Percentiles rank a stretch among this genome's conserved stretches.
phyloP scores from a whole-genome alignment of 2,888 invertebrate genomes.

The Anoplius nigerrimus region DNA sequence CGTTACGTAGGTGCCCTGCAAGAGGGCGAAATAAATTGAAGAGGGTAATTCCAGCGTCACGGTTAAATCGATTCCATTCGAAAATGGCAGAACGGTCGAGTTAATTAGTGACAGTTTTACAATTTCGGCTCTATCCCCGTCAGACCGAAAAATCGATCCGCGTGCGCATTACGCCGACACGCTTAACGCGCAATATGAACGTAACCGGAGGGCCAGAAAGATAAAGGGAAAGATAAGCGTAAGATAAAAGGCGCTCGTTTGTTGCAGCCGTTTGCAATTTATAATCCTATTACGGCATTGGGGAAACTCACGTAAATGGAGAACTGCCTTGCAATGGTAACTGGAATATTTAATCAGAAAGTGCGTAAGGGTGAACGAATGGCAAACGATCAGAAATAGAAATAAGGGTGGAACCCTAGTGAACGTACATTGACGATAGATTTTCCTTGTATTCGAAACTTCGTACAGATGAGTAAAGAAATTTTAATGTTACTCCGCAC shows the following conservation, averaged over 20 bases:
- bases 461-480: too few relatives aligned
- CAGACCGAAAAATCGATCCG: too few relatives aligned
- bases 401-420: too few relatives aligned
- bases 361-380: neutral
- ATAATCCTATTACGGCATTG: slow-evolving; percentile 56
- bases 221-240: slow-evolving; percentile 10
- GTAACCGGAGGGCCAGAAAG: neutral
- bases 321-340: slow-evolving; percentile 24
- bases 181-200: too few relatives aligned
- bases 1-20: slow-evolving; percentile 18
- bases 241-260: slow-evolving; percentile 44
- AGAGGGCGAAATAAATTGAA: slow-evolving; percentile 25
- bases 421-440: too few relatives aligned
- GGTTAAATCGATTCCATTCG: slow-evolving; percentile 43
- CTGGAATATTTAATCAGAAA: slow-evolving; percentile 32
- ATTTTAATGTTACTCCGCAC: too few relatives aligned
- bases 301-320: slow-evolving; percentile 52
- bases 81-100: slow-evolving; percentile 17
- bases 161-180: too few relatives aligned
- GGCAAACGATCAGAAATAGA: too few relatives aligned
- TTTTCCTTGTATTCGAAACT: too few relatives aligned
- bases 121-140: slow-evolving; percentile 39
- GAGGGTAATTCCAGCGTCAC: slow-evolving; percentile 16
- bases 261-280: slow-evolving; percentile 61
- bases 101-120: slow-evolving; percentile 49